Evolutionary conservation across 2,113 vertebrate genomes (phyloP), one percentile per base, ranked within the genome.

Genomic region (Pollimyrus isidori): DNA sequence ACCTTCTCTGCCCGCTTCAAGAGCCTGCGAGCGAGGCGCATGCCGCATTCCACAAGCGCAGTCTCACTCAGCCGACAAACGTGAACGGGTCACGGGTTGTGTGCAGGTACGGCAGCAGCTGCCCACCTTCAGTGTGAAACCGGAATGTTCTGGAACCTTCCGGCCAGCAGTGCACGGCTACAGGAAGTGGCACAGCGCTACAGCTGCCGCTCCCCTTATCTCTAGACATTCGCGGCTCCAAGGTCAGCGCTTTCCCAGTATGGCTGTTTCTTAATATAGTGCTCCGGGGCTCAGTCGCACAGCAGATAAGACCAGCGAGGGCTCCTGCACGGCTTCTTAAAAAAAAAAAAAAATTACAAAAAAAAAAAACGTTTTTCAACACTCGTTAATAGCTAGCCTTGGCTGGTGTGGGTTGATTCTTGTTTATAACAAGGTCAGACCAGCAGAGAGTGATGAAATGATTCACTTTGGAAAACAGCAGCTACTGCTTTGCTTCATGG

Each of bases 261-360:
- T 62, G 87, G 87, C n/a, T 10, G 42, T 87, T 87, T 62, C 50
- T 87, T 87, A 62, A 46, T 45, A 87, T 62, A 58, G 56, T 30
- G 42, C 48, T 13, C 19, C 15, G 2, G 35, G 85, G 50, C 50
- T 53, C 26, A 87, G 49, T 26, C 48, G 15, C n/a, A 39, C 42
- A 15, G 9, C 85, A 53, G 50, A 56, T 52, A 86, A 87, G 50
- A 56, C 7, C 23, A 86, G n/a, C 84, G 35, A 1, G 42, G 23
- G 7, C 82, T 35, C 30, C 48, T 39, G 48, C 9, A 19, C 1
- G 30, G n/a, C 39, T 35, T 52, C 50, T 19, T 87, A 3, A 35
- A 17, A 52, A 35, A 46, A 46, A 45, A 39, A 19, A 26, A 30
- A 50, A 7, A 21, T 6, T n/a, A n/a, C n/a, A 73, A 62, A 62